A percentile compares a stretch with the other conserved stretches of the same genome.
Conservation (phyloP, 2,888 invertebrate genomes). For the Rugalucina vietnamica region DNA sequence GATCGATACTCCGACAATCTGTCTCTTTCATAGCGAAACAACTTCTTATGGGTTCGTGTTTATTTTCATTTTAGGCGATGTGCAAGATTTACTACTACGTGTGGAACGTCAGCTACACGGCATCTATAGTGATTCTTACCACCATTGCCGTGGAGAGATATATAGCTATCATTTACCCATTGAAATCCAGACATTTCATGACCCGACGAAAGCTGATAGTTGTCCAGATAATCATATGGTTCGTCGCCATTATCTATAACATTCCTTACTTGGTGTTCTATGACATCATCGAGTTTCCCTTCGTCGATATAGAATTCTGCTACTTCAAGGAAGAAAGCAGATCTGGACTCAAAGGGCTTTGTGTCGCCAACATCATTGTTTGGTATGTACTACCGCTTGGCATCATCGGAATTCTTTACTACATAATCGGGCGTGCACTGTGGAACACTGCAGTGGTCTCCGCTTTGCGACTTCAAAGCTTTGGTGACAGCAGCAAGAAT, state of each 20-base stretch:
- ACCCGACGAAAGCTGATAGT: conserved; percentile 90
- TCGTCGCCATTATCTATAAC: conserved; percentile 92
- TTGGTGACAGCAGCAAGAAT: background rate
- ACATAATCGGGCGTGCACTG: conserved; percentile 92
- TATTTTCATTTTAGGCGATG: conserved; percentile 83
- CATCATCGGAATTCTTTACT: conserved; percentile 91
- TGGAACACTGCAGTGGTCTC: conserved; percentile 87
- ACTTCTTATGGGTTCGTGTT: no score
- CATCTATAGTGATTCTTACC: conserved; percentile 94
- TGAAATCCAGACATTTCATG: conserved; percentile 93
- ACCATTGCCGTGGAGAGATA: conserved; percentile 85
- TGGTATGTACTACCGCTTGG: conserved; percentile 92
- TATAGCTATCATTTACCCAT: conserved; percentile 87
- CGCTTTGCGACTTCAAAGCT: conserved; percentile 30
- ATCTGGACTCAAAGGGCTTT: conserved; percentile 57
- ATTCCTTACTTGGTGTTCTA: conserved; percentile 93
- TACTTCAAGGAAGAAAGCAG: conserved; percentile 48
- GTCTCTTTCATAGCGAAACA: no score
- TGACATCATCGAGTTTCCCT: conserved; percentile 87
- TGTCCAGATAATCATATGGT: conserved; percentile 92
- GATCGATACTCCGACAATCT: no score
- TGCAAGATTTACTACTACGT: conserved; percentile 97
- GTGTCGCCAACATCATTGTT: conserved; percentile 90
- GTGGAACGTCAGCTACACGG: conserved; percentile 94
- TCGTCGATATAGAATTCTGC: conserved; percentile 56